A percentile compares a stretch with the other conserved stretches of the same genome.
phyloP scores from a whole-genome alignment of 2,797 vertebrate genomes.

The Carduelis carduelis region DNA sequence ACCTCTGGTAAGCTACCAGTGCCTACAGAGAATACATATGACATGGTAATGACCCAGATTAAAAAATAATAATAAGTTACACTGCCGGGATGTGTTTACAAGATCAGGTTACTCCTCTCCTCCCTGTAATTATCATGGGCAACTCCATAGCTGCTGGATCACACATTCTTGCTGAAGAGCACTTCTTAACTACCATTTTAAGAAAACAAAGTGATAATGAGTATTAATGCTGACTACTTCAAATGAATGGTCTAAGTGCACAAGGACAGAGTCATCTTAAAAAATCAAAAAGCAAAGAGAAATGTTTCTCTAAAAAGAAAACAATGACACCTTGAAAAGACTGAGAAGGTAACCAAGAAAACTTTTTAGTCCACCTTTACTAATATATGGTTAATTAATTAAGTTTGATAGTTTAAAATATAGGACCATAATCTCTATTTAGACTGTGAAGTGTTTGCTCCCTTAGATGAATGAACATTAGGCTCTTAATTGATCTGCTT shows the following conservation, averaged over 20 bases:
- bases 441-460: background rate
- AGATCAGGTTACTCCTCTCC: constrained; percentile 43
- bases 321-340: background rate
- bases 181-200: background rate
- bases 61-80: constrained; percentile 60
- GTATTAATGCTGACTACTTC: background rate
- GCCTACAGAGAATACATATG: background rate
- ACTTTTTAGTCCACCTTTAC: background rate
- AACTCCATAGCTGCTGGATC: constrained; percentile 2
- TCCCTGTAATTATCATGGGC: constrained; percentile 43
- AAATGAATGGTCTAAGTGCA: background rate
- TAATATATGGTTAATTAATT: background rate
- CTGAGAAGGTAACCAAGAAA: background rate
- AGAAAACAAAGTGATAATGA: background rate
- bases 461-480: background rate
- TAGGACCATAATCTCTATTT: background rate
- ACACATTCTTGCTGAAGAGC: background rate
- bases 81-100: constrained; percentile 22
- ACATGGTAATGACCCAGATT: constrained; percentile 59
- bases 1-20: background rate
- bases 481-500: background rate
- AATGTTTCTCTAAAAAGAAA: background rate
- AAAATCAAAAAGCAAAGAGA: constrained; percentile 5
- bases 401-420: background rate
- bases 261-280: background rate